Base-by-base conservation (phyloP, 2,888 invertebrate genomes). In the Stenchaetothrips biformis region DNA sequence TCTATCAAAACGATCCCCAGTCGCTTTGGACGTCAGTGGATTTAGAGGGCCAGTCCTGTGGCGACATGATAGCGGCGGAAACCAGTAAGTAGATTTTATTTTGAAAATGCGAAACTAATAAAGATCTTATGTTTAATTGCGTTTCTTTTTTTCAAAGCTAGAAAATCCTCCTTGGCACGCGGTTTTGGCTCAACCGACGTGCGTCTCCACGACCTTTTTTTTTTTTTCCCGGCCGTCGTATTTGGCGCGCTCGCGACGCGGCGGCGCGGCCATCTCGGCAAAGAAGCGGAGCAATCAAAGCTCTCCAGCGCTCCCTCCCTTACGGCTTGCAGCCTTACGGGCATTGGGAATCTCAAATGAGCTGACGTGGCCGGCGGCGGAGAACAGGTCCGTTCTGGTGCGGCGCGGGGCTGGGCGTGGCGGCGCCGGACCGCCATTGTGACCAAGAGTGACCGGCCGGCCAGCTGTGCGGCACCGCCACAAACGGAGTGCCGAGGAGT, bases 401-500 rank as follows among this genome's bases (percentile, higher is more conserved):
- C 7, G 62, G 67, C 67, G 67, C n/a, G 67, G 6, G n/a, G 67
- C n/a, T 21, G 37, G 53, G 37, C 37, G 37, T 37, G 37, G 37
- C 37, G 37, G 37, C 2, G 37, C 13, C 53, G 37, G 37, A 1
- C 37, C 37, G 1, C 37, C 2, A 37, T 37, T 37, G 37, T 37
- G 67, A 67, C 67, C 67, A 67, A 21, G 67, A n/a, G 67, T 8
- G 67, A 21, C 21, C 18, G 9, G 8, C 3, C 67, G 21, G 37
- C 37, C 37, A 37, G 37, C 37, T 37, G 37, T 4, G 37, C 37
- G 37, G 7, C n/a, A 67, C 7, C 67, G 21, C 67, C 67, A 67
- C 67, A 67, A 18, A 67, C 67, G 67, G 67, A 67, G 67, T n/a
- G 67, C 21, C 67, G 67, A 67, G 67, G 67, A 67, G 67, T 67